Base-by-base conservation (phyloP, 2,113 vertebrate species). In the Corythaeola cristata region DNA sequence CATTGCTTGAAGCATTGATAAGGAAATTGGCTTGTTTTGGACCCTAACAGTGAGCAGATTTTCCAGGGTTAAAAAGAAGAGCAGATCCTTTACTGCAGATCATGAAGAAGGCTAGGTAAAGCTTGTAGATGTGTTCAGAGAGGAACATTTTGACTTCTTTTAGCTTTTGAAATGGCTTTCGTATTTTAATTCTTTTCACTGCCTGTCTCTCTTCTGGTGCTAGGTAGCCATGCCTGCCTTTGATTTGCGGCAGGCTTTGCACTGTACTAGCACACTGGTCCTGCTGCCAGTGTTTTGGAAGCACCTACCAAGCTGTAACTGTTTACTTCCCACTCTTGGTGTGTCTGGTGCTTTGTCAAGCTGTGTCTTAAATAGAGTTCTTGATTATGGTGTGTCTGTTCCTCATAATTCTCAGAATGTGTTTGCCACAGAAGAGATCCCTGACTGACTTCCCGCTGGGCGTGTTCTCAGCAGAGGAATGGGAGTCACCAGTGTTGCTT, bases 231-330 rank as follows among this genome's bases (percentile, higher is more conserved):
- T 76, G 64, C 74, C 75, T 94, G 45, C 59, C 67, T 96, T 85
- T 85, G 59, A 73, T 90, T 92, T 88, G 52, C 86, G 55, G 60
- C 41, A 90, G 35, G 39, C 90, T 96, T 91, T 91, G 52, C 60
- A 37, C 66, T 73, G 58, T 75, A 72, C 86, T 73, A 69, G 18
- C 35, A 91, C 85, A 92, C 50, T 66, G 32, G 24, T 59, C 55
- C 50, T 88, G 45, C 82, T 87, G 28, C 73, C 45, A 12, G 16
- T 90, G 79, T 87, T 97, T 93, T 76, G 80, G 68, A 97, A 95
- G 63, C 76, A 72, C 96, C 64, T 69, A 72, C 63, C 6, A 5
- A 93, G 45, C 23, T 88, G 27, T 89, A 89, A 91, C 82, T 27
- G 53, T 90, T 62, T 56, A 11, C 75, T 90, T 96, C 67, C 33